phyloP scores from a whole-genome alignment of 2,113 vertebrate genomes.

The Sturnira hondurensis region DNA sequence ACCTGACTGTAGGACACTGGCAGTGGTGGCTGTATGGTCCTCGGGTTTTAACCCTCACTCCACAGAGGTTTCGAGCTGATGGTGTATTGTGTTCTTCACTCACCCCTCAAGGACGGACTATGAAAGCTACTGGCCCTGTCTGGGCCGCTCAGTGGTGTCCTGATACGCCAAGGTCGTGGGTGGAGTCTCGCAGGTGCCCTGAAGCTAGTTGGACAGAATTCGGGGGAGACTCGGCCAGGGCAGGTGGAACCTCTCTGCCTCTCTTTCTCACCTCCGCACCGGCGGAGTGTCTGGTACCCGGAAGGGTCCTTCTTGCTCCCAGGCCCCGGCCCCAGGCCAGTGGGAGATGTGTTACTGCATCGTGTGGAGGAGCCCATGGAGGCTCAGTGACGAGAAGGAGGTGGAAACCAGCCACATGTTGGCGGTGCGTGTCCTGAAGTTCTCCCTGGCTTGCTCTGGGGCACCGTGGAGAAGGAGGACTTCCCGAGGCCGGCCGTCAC shows the following conservation, averaged over 20 bases:
- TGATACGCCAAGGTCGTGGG: too few species aligned
- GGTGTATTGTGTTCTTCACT: rapidly evolving
- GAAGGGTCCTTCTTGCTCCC: neutral
- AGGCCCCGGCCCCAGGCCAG: neutral
- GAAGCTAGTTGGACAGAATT: too few species aligned
- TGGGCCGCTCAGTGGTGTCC: too few species aligned
- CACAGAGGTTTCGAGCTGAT: neutral
- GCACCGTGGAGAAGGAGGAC: neutral
- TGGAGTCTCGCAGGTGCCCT: too few species aligned
- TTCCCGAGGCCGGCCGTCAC: neutral
- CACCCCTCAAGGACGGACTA: neutral
- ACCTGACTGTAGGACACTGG: rapidly evolving
- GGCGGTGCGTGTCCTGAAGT: rapidly evolving
- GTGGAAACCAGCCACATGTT: neutral
- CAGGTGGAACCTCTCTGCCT: neutral
- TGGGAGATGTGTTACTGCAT: neutral
- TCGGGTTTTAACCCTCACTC: neutral
- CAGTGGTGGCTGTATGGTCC: too few species aligned
- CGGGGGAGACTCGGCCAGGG: rapidly evolving
- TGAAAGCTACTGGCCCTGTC: neutral
- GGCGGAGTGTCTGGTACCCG: too few species aligned
- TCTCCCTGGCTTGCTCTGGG: neutral
- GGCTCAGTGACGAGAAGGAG: neutral
- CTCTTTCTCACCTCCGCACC: neutral
- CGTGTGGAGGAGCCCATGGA: neutral